Base-by-base conservation (phyloP, 2,113 vertebrate genomes). In the Callipepla squamata region DNA sequence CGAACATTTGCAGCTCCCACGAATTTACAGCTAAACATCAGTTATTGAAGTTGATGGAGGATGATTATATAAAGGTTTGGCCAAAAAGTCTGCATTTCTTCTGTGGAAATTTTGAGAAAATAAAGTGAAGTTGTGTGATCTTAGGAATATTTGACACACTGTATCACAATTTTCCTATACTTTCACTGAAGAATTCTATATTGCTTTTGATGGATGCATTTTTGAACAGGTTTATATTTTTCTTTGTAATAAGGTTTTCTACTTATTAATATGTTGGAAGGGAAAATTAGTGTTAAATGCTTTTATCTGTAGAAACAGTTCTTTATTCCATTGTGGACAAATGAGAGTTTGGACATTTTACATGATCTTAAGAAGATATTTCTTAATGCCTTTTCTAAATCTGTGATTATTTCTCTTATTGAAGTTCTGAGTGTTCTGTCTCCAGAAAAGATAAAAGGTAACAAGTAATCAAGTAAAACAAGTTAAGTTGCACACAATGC, bases 1-100 rank as follows among this genome's bases (percentile, higher is more conserved):
- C 55, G 57, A 87, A 79, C 25, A 32, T 78, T 88, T 93, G 62
- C 45, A 90, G 36, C 50, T 92, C 83, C 66, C 78, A 79, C 84
- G 48, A 94, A 94, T 94, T 94, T 93, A 67, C 50, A 80, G 32
- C 68, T 93, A 78, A 95, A 80, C 48, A 73, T 87, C 78, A 85
- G 45, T 74, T 88, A 87, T 34, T 93, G 61, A 90, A 91, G 65
- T 38, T 79, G 67, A 77, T 89, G 78, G 95, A 92, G 95, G 83
- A 94, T 72, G 42, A 88, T 85, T 65, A 62, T 65, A 62, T 83
- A 91, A 85, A 94, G 25, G n/a, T 90, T 92, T 95, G 91, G 87
- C 76, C 59, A 80, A 53, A 74, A 55, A 74, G 3, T 45, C 65
- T 68, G 38, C 30, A 16, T 61, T 68, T 19, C 25, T 89, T 7